Evolutionary conservation across 2,888 invertebrate species (phyloP), one percentile per base, ranked within the genome.

Genomic region (Gymnosoma rotundatum): DNA sequence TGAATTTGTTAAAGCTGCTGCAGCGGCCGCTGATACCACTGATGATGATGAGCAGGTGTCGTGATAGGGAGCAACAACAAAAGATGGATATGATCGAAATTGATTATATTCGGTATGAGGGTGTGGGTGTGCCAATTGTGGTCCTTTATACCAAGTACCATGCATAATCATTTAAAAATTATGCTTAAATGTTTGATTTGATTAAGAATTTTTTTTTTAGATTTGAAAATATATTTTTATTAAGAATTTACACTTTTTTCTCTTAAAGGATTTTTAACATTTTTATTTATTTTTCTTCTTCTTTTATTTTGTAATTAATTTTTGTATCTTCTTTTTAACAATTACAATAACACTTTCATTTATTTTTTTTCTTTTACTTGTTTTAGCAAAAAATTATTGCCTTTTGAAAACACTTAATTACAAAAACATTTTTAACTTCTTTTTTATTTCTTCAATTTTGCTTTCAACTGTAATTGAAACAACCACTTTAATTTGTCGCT

Each of bases 91-190:
- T 85, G 90, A 91, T 81, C 91, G 91, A 82, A 90, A 91, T 88
- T 91, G 91, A 88, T 90, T 91, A 84, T 90, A 90, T 60, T 90
- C 90, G 86, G 87, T 88, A 45, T 75, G 86, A 87, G 86, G 69
- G 83, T 83, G 88, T 85, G 86, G 87, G 88, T 90, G 90, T 85
- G 90, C 89, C 91, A 91, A 88, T 89, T 91, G 91, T 87, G 91
- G 91, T 91, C 91, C 91, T 89, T 91, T 91, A 90, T 91, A 91
- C 91, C 91, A 91, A 88, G 91, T 91, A 90, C 90, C 90, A 91
- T 91, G 91, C 91, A 91, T 91, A 91, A 91, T 91, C 91, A 90
- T 90, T 90, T 89, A 90, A 86, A 69, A 70, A 67, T 63, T 64
- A 64, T 56, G 69, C 74, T n/a, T 32, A 36, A 32, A 32, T 42